Conservation (phyloP, 2,888 invertebrate species). For the Chalcis sispes region DNA sequence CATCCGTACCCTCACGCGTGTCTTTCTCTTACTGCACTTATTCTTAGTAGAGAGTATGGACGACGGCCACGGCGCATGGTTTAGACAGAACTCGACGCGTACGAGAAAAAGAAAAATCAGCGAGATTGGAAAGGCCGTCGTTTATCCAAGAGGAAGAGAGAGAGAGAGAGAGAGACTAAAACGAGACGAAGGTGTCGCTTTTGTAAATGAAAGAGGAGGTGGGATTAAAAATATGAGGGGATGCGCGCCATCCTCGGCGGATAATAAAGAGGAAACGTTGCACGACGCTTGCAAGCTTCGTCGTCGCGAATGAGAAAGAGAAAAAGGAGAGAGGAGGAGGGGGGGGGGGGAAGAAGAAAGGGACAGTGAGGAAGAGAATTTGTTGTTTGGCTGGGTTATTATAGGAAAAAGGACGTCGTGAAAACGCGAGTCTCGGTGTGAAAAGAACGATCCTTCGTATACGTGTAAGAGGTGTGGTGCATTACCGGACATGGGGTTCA, state of each 20-base stretch:
- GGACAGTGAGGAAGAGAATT: constrained; percentile 39
- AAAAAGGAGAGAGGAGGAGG: neutral
- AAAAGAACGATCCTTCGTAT: too few species aligned
- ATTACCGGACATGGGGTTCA: too few species aligned
- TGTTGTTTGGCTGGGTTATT: neutral
- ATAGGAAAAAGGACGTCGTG: neutral
- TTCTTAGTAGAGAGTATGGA: too few species aligned
- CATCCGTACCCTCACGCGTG: too few species aligned
- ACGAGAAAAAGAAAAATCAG: neutral
- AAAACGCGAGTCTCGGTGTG: too few species aligned
- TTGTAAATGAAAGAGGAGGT: constrained; percentile 33
- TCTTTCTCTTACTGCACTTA: too few species aligned
- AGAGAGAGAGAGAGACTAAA: too few species aligned
- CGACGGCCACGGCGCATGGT: too few species aligned
- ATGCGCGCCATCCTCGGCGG: constrained; percentile 12
- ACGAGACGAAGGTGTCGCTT: constrained; percentile 33
- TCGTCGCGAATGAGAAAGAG: too few species aligned
- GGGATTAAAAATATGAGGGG: constrained; percentile 53
- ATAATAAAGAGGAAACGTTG: constrained; percentile 35
- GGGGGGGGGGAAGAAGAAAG: neutral
- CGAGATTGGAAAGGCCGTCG: constrained; percentile 23
- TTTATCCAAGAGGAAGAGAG: neutral
- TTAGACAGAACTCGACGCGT: too few species aligned
- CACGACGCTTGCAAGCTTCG: neutral
- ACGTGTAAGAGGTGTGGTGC: too few species aligned